Evolutionary conservation across 1,140 invertebrate species (phyloP).

Genomic region (Aphelenchoides fujianensis): DNA sequence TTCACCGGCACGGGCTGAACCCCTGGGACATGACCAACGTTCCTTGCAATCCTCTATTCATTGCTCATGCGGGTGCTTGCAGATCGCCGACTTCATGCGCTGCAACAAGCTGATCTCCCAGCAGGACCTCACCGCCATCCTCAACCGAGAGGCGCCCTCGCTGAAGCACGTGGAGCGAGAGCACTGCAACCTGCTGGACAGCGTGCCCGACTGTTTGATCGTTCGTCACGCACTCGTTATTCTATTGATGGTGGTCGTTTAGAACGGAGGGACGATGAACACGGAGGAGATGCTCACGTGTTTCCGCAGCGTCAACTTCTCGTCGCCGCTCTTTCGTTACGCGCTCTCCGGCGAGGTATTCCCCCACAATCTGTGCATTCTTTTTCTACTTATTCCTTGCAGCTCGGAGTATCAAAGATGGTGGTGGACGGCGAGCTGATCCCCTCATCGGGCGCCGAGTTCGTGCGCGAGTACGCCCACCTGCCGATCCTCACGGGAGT

Average conservation of each 20-base stretch:
- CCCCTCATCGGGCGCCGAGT: conserved; percentile 40
- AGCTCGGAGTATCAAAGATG: conserved; percentile 62
- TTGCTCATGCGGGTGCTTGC: too few species aligned
- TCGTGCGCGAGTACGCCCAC: conserved; percentile 48
- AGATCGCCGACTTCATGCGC: conserved; percentile 48
- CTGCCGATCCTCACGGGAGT: conserved; percentile 60
- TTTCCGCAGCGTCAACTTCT: conserved; percentile 59
- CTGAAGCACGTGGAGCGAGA: conserved; percentile 28
- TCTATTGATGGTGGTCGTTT: conserved; percentile 26
- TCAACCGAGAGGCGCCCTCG: conserved; percentile 42
- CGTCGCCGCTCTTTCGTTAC: conserved; percentile 53
- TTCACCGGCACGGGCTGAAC: conserved; percentile 51
- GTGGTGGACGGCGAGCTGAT: conserved; percentile 58
- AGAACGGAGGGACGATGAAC: conserved; percentile 50
- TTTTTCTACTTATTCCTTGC: conserved; percentile 18
- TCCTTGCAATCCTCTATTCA: too few species aligned
- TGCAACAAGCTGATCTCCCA: conserved; percentile 58
- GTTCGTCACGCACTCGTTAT: conserved; percentile 14
- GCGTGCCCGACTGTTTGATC: conserved; percentile 39
- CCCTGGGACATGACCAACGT: conserved; percentile 58
- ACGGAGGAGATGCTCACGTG: conserved; percentile 47
- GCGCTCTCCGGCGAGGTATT: conserved; percentile 56
- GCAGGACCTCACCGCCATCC: conserved; percentile 51
- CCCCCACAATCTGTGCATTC: too few species aligned
- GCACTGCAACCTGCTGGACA: conserved; percentile 58